Conservation (phyloP, 2,888 invertebrate genomes). For the Xylophagus ater region DNA sequence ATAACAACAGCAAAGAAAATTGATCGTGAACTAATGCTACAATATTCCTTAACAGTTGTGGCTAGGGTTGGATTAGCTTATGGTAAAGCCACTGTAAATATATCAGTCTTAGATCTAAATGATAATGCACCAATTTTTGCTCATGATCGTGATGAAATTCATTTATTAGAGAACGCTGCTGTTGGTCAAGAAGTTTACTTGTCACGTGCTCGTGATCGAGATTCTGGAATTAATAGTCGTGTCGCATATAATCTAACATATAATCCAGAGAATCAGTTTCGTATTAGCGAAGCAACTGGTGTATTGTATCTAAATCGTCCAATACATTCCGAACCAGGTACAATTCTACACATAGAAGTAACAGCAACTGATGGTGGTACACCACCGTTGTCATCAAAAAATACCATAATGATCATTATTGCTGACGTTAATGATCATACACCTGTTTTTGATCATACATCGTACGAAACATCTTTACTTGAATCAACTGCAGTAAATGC, state of each 20-base stretch:
- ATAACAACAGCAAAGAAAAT: conserved; percentile 68
- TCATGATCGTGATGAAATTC: conserved; percentile 66
- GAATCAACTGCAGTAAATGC: conserved; percentile 88
- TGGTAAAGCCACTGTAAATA: conserved; percentile 67
- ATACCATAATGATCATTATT: conserved; percentile 58
- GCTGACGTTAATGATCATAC: conserved; percentile 93
- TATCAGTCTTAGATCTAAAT: conserved; percentile 77
- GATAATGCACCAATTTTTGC: conserved; percentile 82
- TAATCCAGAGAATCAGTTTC: conserved; percentile 71
- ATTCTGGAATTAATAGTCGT: conserved; percentile 79
- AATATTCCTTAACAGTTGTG: conserved; percentile 67
- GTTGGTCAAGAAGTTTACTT: conserved; percentile 88
- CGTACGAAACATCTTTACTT: conserved; percentile 81
- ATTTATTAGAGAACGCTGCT: conserved; percentile 77
- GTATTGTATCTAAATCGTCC: conserved; percentile 79
- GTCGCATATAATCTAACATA: conserved; percentile 70
- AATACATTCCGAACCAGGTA: conserved; percentile 61
- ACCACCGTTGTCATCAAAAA: conserved; percentile 62
- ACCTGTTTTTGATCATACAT: conserved; percentile 83
- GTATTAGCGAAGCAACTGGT: conserved; percentile 75
- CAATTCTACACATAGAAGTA: conserved; percentile 61
- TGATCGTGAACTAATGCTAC: conserved; percentile 70
- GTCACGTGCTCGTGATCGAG: conserved; percentile 75
- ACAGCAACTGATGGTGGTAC: conserved; percentile 76
- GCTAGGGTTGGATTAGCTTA: conserved; percentile 66